Base-by-base conservation (phyloP, 2,113 vertebrate genomes). In the Hiodon tergisus region DNA sequence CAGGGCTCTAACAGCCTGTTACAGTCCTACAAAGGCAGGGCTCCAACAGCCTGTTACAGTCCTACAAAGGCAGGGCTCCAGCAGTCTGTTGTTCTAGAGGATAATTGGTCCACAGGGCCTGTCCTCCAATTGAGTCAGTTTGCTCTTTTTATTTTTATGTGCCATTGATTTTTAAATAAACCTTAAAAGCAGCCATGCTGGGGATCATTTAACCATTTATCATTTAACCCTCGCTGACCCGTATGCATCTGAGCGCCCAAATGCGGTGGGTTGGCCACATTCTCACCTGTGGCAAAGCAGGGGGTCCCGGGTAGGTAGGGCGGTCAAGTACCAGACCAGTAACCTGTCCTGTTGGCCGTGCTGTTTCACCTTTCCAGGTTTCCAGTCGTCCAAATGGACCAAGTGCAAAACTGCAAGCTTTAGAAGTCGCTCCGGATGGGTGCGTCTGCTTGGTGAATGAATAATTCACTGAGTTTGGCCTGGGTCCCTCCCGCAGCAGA, bases 121-220 rank as follows among this genome's bases (percentile, higher is more conserved):
- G 7, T 47, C 65, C 7, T n/a, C 17, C 46, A 11, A 11, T 46
- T 11, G 65, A 4, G 14, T 59, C 55, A 11, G 13, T 14, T 31
- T n/a, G 14, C 60, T 70, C 4, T n/a, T 77, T 67, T 57, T 31
- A 8, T 65, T 65, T 71, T 71, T 54, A 47, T 46, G 14, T 17
- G 4, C 31, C 31, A 17, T 77, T 55, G 72, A 67, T 51, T 46
- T 66, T 63, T 71, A 62, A 71, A 51, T 47, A 3, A 53, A 77
- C 31, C 73, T 67, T 50, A 58, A 57, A 58, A 16, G 54, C 69
- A 51, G 53, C 17, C 52, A 48, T 71, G 54, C 62, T 31, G 54
- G 65, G 67, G 16, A 2, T 4, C 16, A 47, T 6, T 70, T 51
- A 11, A 2, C 4, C 16, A 47, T 6, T 70, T 51, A 54, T 51